These are phyloP conservation scores for Cettia cetti DNA, from an alignment of 2,113 vertebrate species.

Conservation along the genomic window DNA sequence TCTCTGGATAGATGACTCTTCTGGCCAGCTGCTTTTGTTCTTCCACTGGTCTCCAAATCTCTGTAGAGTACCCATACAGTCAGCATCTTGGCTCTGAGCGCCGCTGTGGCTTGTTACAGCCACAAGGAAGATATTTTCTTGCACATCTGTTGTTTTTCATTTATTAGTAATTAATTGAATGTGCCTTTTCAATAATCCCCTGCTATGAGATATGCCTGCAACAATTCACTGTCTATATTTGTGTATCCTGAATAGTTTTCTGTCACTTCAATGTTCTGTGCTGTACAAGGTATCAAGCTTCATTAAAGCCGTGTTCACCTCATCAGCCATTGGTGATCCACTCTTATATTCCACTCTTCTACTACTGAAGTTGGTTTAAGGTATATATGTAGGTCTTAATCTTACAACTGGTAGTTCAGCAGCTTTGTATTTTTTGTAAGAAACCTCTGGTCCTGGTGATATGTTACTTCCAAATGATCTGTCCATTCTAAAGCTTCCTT, in stretches of 20 bases:
- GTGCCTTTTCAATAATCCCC: neutral
- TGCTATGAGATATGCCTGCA: neutral
- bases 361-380: neutral
- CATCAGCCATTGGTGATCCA: neutral
- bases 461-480: neutral
- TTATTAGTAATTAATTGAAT: neutral
- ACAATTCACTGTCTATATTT: neutral
- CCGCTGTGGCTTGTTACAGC: neutral
- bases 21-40: neutral
- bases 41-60: neutral
- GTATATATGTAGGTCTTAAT: neutral
- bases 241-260: neutral
- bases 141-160: neutral
- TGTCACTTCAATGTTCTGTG: neutral
- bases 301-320: neutral
- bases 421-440: neutral
- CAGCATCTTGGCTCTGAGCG: neutral
- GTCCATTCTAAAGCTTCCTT: neutral
- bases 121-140: neutral
- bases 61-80: neutral
- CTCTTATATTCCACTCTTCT: neutral
- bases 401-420: neutral
- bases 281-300: neutral
- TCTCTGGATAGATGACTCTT: neutral
- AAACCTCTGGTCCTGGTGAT: neutral